phyloP scores from a whole-genome alignment of 2,113 vertebrate genomes.

The Pagrus major region DNA sequence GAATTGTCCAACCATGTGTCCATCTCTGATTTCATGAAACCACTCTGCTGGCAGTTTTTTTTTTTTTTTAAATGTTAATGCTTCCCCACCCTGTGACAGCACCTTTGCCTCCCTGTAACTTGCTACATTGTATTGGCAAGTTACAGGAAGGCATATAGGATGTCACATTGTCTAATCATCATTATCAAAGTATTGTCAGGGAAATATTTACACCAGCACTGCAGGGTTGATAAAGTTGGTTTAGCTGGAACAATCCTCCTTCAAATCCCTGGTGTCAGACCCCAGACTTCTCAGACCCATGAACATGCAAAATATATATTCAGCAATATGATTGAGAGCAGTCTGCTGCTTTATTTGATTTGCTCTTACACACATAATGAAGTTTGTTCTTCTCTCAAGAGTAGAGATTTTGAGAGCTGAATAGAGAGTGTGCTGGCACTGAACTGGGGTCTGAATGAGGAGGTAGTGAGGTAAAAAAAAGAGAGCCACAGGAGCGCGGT shows the following conservation, averaged over 20 bases:
- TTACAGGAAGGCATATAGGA: neutral
- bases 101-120: neutral
- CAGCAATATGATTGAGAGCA: neutral
- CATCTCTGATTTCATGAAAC: no score
- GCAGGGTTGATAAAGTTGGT: neutral
- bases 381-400: conserved; percentile 35
- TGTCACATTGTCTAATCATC: neutral
- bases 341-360: conserved; percentile 44
- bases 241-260: neutral
- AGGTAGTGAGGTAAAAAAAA: conserved; percentile 18
- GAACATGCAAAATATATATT: conserved; percentile 27
- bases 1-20: no score
- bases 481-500: conserved; percentile 15
- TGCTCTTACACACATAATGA: conserved; percentile 28
- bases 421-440: neutral
- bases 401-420: conserved; percentile 11
- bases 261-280: neutral
- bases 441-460: conserved; percentile 22
- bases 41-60: no score
- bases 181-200: neutral
- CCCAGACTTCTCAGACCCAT: neutral
- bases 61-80: no score
- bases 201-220: neutral
- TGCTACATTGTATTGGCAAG: neutral
- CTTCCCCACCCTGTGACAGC: neutral